phyloP scores from a whole-genome alignment of 2,797 vertebrate genomes.

The Melanogrammus aeglefinus region DNA sequence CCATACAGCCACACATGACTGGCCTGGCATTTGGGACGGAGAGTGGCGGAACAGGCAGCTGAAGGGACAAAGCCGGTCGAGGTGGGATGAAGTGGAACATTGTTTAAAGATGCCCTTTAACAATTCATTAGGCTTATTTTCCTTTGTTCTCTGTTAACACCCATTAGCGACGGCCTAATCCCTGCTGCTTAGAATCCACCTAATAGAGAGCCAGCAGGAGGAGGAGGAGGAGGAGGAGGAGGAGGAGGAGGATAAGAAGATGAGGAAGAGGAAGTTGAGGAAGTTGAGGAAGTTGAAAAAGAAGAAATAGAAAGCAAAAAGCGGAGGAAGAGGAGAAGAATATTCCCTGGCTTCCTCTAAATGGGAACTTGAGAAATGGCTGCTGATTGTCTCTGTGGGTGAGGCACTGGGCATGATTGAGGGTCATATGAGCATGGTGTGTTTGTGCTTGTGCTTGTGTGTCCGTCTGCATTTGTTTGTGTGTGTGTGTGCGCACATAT shows the following conservation, averaged over 20 bases:
- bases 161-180: not conserved
- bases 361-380: not conserved
- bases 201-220: not conserved
- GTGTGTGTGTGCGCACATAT: not conserved
- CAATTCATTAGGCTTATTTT: not conserved
- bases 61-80: not conserved
- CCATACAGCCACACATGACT: not conserved
- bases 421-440: not conserved
- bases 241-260: no score
- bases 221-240: no score
- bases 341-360: not conserved
- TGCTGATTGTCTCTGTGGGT: not conserved
- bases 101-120: not conserved
- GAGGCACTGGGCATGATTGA: not conserved
- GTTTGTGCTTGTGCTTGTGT: not conserved
- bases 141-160: not conserved
- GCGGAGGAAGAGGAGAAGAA: not conserved
- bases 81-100: not conserved
- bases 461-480: not conserved
- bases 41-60: not conserved
- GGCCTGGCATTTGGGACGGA: constrained; percentile 1
- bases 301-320: no score
- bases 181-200: not conserved
- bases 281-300: no score
- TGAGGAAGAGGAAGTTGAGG: no score